Evolutionary conservation across 2,113 vertebrate genomes (phyloP).

Genomic region (Lasiurus cinereus): DNA sequence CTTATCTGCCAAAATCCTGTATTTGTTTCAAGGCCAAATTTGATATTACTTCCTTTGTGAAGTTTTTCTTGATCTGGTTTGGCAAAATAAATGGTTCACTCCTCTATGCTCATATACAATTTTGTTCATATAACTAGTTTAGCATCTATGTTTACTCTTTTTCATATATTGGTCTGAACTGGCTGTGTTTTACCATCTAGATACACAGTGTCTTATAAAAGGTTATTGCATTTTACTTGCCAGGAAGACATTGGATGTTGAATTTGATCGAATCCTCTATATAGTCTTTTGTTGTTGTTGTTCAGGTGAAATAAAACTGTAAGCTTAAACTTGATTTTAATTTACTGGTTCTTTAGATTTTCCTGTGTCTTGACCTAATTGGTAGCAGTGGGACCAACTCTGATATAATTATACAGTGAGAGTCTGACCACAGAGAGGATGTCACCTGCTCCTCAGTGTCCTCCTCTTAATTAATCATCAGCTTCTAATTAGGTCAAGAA

Average conservation of each 20-base stretch:
- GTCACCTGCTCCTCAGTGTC: too few species aligned
- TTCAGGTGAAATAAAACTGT: conserved; percentile 2
- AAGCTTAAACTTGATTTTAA: neutral
- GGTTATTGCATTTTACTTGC: neutral
- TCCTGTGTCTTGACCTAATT: neutral
- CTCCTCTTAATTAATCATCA: neutral
- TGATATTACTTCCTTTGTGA: neutral
- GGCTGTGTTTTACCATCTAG: neutral
- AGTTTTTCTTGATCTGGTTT: neutral
- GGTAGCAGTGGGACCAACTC: neutral
- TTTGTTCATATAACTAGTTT: neutral
- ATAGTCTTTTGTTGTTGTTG: neutral
- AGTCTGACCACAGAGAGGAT: neutral
- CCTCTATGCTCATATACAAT: neutral
- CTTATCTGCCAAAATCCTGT: neutral
- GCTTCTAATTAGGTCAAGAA: neutral
- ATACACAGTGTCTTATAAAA: neutral
- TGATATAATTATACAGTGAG: neutral
- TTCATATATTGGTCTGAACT: neutral
- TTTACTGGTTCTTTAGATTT: neutral
- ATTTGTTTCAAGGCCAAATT: neutral
- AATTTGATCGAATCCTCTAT: neutral
- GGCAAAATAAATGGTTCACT: neutral
- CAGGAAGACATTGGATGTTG: neutral
- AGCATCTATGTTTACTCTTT: neutral